These are phyloP conservation scores for Cichlasoma orientale DNA, from an alignment of 2,797 vertebrate species.

Conservation along the genomic window DNA sequence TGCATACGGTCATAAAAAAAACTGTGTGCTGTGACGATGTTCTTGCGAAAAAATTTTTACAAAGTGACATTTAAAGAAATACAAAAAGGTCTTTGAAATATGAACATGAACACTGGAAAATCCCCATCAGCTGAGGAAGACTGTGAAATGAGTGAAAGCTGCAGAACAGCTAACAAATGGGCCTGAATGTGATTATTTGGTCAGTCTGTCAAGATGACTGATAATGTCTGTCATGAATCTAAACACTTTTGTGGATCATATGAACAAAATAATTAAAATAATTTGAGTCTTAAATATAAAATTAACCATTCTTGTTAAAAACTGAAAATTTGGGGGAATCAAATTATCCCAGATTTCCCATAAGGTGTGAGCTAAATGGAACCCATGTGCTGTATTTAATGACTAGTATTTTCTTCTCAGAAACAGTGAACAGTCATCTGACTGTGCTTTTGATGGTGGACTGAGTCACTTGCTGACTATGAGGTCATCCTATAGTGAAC, in stretches of 20 bases:
- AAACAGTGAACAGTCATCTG: conserved; percentile 44
- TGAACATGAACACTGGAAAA: not conserved
- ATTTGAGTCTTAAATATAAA: not conserved
- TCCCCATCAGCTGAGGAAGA: not conserved
- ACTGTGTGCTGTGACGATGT: too few species aligned
- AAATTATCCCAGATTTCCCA: conserved; percentile 24
- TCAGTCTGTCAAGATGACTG: not conserved
- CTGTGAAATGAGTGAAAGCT: not conserved
- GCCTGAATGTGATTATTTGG: not conserved
- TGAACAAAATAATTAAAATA: not conserved
- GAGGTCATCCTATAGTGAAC: conserved; percentile 55
- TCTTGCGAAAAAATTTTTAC: not conserved
- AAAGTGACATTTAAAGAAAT: not conserved
- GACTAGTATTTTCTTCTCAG: conserved; percentile 30
- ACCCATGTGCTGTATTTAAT: not conserved
- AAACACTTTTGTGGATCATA: not conserved
- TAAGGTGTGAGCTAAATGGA: conserved; percentile 4
- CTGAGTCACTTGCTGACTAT: conserved; percentile 53
- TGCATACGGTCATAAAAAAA: not conserved
- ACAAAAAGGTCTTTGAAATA: not conserved
- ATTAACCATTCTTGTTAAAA: not conserved
- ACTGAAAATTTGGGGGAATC: not conserved
- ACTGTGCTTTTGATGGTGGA: conserved; percentile 26
- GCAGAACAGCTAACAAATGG: not conserved
- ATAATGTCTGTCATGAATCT: not conserved